A percentile compares a stretch with the other conserved stretches of the same genome.
Evolutionary conservation across 1,140 invertebrate species (phyloP).

Genomic region (Oncopeltus fasciatus): DNA sequence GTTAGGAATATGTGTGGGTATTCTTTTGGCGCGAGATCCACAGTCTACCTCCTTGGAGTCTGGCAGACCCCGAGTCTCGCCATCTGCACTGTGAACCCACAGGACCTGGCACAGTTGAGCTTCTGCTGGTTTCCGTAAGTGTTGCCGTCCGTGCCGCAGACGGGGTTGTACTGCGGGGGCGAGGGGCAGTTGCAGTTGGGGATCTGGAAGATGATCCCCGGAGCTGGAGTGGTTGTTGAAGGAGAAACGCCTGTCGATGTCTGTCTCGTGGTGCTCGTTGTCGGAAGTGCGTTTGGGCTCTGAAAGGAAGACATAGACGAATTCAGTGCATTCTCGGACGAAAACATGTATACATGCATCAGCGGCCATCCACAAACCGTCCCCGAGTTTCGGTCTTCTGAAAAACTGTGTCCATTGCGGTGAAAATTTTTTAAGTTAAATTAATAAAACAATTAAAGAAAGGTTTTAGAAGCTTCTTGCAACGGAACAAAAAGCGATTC

Average conservation of each 20-base stretch:
- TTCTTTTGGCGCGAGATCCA: too few relatives aligned
- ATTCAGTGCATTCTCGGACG: too few relatives aligned
- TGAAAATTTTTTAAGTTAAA: too few relatives aligned
- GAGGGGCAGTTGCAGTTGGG: slow-evolving; percentile 8
- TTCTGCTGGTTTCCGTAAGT: slow-evolving; percentile 45
- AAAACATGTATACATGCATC: too few relatives aligned
- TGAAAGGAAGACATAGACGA: too few relatives aligned
- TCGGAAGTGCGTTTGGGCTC: background rate
- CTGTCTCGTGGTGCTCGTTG: background rate
- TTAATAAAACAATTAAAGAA: too few relatives aligned
- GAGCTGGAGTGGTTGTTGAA: background rate
- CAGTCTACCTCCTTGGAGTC: background rate
- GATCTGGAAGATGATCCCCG: slow-evolving; percentile 23
- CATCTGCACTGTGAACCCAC: slow-evolving; percentile 31
- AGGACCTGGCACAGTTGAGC: slow-evolving; percentile 40
- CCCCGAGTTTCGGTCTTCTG: too few relatives aligned
- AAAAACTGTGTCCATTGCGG: too few relatives aligned
- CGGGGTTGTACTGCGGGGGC: slow-evolving; percentile 28
- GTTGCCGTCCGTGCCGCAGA: slow-evolving; percentile 48
- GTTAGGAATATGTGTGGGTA: too few relatives aligned
- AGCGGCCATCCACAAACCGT: too few relatives aligned
- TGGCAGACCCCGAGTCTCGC: background rate
- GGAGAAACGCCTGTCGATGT: background rate
- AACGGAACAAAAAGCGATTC: too few relatives aligned
- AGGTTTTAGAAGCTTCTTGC: too few relatives aligned